Base-by-base conservation (phyloP, 1,140 invertebrate genomes). In the Drosophila obscura region DNA sequence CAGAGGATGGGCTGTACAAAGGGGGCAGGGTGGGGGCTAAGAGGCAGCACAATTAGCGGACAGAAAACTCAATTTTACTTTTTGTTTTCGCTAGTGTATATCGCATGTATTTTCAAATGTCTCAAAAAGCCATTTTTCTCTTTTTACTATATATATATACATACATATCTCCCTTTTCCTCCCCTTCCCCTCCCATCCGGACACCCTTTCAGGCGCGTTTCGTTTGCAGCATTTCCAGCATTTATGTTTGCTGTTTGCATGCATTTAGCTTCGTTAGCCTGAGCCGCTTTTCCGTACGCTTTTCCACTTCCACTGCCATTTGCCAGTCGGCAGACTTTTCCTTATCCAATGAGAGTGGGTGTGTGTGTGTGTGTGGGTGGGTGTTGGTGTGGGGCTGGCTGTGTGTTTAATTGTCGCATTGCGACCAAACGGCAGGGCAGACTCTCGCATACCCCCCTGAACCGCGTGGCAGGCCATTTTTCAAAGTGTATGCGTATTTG, bases 251-350 rank as follows among this genome's bases (percentile, higher is more conserved):
- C 68, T 73, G 68, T 82, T 81, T 73, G 79, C 73, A 74, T 82
- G 68, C 73, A 77, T 81, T 82, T 82, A 65, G 79, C 79, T 82
- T 82, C 79, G 79, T 78, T 82, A 82, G 74, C 78, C 78, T 77
- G 68, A 81, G 78, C 78, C 73, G 77, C 77, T 61, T 45, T 74
- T 44, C 19, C 19, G 46, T 9, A n/a, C 45, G 55, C 43, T 48
- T 53, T 45, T 26, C 41, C 24, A 24, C n/a, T 35, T 5, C 35
- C 13, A 13, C 64, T 19, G 19, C 19, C 13, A 13, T 58, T 55
- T 56, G 51, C 62, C 52, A 55, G 44, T 58, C 49, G 56, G 26
- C 26, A 26, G 26, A 31, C 5, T 31, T 46, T 72, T 46, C 41
- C 73, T 31, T 22, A 59, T 77, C 31, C 53, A 49, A 49, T 41